Conservation (phyloP, 2,888 invertebrate genomes). For the Caenorhabditis doughertyi region DNA sequence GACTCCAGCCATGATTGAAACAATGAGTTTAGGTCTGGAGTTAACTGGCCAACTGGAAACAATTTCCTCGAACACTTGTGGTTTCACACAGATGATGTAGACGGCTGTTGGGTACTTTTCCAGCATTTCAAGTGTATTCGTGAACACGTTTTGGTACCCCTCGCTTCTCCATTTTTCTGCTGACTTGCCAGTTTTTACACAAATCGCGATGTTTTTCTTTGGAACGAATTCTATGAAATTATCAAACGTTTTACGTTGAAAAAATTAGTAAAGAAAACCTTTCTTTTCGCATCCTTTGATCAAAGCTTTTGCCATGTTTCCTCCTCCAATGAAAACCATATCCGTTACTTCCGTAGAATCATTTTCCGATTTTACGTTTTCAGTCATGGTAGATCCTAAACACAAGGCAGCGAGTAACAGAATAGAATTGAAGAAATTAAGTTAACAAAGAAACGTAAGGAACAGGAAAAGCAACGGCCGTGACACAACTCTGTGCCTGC, state of each 20-base stretch:
- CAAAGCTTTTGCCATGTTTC: conserved; percentile 94
- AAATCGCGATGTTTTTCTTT: conserved; percentile 55
- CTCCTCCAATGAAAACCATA: conserved; percentile 89
- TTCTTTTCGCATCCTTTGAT: conserved; percentile 87
- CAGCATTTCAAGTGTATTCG: conserved; percentile 63
- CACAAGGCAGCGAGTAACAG: neutral
- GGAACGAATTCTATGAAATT: conserved; percentile 46
- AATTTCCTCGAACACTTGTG: conserved; percentile 83
- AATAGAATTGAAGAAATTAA: neutral
- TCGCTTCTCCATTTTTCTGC: conserved; percentile 52
- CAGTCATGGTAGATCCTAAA: conserved; percentile 33
- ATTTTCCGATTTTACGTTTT: neutral
- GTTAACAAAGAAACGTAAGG: neutral
- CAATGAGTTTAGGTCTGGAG: conserved; percentile 83
- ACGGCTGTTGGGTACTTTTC: conserved; percentile 85
- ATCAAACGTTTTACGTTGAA: too few relatives aligned
- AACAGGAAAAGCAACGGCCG: neutral
- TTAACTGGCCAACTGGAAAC: conserved; percentile 54
- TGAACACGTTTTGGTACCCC: conserved; percentile 65
- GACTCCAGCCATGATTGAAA: conserved; percentile 92
- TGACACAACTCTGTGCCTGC: neutral
- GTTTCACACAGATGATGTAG: conserved; percentile 93
- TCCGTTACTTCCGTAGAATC: neutral
- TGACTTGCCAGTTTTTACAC: conserved; percentile 59
- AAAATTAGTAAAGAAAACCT: conserved; percentile 25